Evolutionary conservation across 1,140 invertebrate genomes (phyloP).

Genomic region (Brachionus koreanus): DNA sequence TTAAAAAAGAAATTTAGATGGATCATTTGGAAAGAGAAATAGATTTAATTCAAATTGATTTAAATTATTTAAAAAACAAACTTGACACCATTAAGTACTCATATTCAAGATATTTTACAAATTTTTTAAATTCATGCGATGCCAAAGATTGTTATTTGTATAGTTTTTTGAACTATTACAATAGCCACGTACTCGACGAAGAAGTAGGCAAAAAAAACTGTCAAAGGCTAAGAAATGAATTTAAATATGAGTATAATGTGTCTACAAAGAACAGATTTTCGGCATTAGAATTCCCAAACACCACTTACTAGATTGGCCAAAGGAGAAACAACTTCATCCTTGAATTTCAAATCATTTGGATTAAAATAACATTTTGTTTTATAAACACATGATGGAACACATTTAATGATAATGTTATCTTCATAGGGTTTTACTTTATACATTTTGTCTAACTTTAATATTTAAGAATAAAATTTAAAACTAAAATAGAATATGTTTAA

Average conservation of each 20-base stretch:
- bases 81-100: background rate
- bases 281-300: background rate
- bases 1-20: background rate
- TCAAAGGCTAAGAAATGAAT: background rate
- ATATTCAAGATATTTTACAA: background rate
- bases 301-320: background rate
- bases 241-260: background rate
- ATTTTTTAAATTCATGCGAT: background rate
- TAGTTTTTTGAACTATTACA: background rate
- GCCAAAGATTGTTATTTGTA: background rate
- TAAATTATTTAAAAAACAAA: background rate
- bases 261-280: conserved; percentile 20
- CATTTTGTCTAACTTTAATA: background rate
- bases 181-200: background rate
- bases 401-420: background rate
- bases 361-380: background rate
- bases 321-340: background rate
- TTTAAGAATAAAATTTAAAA: background rate
- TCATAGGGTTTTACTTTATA: conserved; percentile 15
- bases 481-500: background rate
- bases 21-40: background rate
- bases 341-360: background rate
- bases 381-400: background rate
- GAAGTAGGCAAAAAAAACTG: background rate
- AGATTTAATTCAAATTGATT: background rate